Evolutionary conservation across 2,113 vertebrate genomes (phyloP).

Genomic region (Ptilonorhynchus violaceus): DNA sequence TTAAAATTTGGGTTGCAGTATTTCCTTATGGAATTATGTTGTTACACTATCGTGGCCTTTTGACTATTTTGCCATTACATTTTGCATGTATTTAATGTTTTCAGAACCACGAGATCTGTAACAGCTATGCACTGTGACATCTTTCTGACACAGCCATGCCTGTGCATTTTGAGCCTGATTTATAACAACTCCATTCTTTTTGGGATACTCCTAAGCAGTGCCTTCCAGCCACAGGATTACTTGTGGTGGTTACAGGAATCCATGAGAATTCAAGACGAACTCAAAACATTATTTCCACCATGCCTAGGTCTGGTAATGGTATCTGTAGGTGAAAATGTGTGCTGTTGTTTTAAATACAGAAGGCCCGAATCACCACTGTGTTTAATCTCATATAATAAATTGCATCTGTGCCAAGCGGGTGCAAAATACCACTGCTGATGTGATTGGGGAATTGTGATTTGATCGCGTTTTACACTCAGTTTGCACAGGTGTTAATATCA

Average conservation of each 20-base stretch:
- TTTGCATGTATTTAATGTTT: background rate
- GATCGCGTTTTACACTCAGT: background rate
- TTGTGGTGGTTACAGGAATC: background rate
- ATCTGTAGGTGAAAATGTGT: background rate
- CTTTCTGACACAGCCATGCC: background rate
- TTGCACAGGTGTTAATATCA: slow-evolving; percentile 46
- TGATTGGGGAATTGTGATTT: slow-evolving; percentile 45
- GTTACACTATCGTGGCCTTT: background rate
- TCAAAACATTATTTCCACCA: background rate
- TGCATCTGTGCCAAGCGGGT: slow-evolving; percentile 24
- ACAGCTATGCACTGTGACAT: background rate
- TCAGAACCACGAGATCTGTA: background rate
- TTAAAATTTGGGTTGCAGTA: background rate
- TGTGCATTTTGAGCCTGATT: background rate
- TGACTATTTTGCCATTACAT: background rate
- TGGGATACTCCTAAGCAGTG: background rate
- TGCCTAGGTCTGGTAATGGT: background rate
- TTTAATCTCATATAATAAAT: slow-evolving; percentile 53
- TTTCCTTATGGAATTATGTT: background rate
- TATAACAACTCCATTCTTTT: background rate
- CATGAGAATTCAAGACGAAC: background rate
- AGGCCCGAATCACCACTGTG: slow-evolving; percentile 22
- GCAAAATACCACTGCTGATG: slow-evolving; percentile 9
- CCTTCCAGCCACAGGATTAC: background rate
- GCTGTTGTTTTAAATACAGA: slow-evolving; percentile 27